Base-by-base conservation (phyloP, 2,113 vertebrate genomes). In the Nipponia nippon region DNA sequence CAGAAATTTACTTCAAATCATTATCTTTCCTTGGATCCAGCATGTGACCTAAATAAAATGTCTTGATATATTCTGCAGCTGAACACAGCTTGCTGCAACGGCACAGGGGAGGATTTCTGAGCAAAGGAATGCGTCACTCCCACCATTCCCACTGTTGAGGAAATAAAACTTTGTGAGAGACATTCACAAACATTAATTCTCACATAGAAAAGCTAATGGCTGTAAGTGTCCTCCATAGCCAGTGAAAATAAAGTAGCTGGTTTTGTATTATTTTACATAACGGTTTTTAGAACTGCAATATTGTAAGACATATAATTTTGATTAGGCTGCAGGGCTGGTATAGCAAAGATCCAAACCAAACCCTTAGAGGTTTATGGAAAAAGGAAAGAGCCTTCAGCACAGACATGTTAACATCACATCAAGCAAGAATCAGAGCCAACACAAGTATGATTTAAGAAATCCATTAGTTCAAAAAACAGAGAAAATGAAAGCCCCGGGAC, bases 401-500 rank as follows among this genome's bases (percentile, higher is more conserved):
- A 70, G 89, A 49, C 55, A 46, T 13, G 67, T 66, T 95, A 92
- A 83, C 32, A 79, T 50, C 53, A 50, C 67, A 88, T 88, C 72
- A 92, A 63, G 30, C 76, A 87, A 77, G 86, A 93, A 58, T 49
- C 9, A 8, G 18, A 83, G 94, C 89, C 71, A 95, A 73, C 40
- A 61, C 13, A 67, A 90, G 50, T 38, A 79, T 75, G 73, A 93
- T 62, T 93, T 93, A 78, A 91, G 72, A 87, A 90, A 88, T 22
- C 11, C 12, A 58, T 90, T 86, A 7, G 3, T 90, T 95, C 61
- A 69, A 81, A 49, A 32, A 95, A 86, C 34, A 81, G 67, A 78
- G 62, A 88, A 87, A 90, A 50, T 19, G 42, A 88, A 81, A 95
- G 93, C 89, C 80, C 19, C 53, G 46, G 86, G 95, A 92, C 82